Evolutionary conservation across 1,140 invertebrate genomes (phyloP).

Genomic region (Wasmannia auropunctata): DNA sequence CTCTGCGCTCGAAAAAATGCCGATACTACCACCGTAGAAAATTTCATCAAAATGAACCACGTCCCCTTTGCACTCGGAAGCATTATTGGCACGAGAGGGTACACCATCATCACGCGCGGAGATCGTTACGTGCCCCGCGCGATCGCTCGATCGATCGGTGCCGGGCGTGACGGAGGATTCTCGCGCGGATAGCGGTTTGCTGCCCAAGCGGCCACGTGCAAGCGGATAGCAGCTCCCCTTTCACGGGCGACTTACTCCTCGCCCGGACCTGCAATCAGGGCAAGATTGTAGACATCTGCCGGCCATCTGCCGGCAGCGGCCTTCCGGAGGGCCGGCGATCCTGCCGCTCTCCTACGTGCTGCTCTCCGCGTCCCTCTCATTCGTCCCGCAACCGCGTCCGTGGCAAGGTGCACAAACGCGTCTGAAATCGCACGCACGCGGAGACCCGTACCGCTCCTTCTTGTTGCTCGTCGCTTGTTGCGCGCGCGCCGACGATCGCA

Average conservation of each 20-base stretch:
- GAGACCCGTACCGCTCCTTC: background rate
- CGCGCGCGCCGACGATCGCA: background rate
- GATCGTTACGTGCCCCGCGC: constrained; percentile 31
- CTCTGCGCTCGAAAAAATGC: background rate
- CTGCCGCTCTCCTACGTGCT: background rate
- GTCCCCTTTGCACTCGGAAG: background rate
- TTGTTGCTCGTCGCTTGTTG: constrained; percentile 2
- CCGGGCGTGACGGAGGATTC: constrained; percentile 9
- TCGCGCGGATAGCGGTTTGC: constrained; percentile 32
- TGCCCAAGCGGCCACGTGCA: constrained; percentile 35
- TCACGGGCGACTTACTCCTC: constrained; percentile 60
- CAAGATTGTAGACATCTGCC: constrained; percentile 71
- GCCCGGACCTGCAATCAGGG: constrained; percentile 65
- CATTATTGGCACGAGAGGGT: background rate
- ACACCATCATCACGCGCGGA: constrained; percentile 11
- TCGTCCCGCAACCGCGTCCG: background rate
- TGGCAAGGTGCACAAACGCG: constrained; percentile 52
- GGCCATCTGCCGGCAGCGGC: constrained; percentile 68
- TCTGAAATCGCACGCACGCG: constrained; percentile 58
- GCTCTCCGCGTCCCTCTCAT: constrained; percentile 9
- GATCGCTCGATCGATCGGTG: constrained; percentile 44
- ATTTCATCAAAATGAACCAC: constrained; percentile 12
- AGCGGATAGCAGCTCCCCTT: constrained; percentile 60
- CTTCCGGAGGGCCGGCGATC: constrained; percentile 49
- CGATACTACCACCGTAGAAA: background rate